These are phyloP conservation scores for Chrysemys picta DNA, from an alignment of 2,113 vertebrate genomes.

Conservation along the genomic window DNA sequence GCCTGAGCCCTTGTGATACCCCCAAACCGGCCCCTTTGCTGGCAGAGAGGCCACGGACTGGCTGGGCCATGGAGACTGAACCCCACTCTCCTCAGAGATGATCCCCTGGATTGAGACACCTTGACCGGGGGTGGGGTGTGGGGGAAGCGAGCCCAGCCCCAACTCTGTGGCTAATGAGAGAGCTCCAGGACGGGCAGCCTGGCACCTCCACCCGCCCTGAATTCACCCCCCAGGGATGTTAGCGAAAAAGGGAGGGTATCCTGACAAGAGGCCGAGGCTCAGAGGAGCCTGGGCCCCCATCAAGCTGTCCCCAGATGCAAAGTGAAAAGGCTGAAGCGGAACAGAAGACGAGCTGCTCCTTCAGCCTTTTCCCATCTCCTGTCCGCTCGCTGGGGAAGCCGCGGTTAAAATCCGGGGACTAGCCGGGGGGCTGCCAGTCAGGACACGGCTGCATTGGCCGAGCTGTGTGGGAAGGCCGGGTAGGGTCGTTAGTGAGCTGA, in stretches of 20 bases:
- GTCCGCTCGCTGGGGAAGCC: too few relatives aligned
- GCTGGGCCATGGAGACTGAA: background rate
- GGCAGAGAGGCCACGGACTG: background rate
- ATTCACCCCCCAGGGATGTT: background rate
- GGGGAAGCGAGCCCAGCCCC: too few relatives aligned
- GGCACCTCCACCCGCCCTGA: background rate
- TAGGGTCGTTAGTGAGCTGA: background rate
- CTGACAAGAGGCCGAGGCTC: background rate
- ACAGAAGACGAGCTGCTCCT: background rate
- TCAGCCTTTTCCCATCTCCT: background rate
- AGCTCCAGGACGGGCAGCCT: too few relatives aligned
- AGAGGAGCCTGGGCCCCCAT: too few relatives aligned
- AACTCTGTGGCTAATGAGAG: too few relatives aligned
- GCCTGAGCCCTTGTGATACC: background rate
- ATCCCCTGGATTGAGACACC: too few relatives aligned
- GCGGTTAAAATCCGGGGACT: too few relatives aligned
- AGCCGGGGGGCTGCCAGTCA: too few relatives aligned
- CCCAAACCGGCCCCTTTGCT: background rate
- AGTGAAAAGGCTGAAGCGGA: background rate
- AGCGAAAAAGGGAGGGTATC: background rate
- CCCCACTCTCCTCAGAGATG: background rate
- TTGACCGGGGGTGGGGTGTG: too few relatives aligned
- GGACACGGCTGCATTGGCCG: too few relatives aligned
- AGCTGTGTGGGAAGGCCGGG: too few relatives aligned
- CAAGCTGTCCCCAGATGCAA: background rate